phyloP scores from a whole-genome alignment of 2,113 vertebrate species.

The Ovis canadensis region DNA sequence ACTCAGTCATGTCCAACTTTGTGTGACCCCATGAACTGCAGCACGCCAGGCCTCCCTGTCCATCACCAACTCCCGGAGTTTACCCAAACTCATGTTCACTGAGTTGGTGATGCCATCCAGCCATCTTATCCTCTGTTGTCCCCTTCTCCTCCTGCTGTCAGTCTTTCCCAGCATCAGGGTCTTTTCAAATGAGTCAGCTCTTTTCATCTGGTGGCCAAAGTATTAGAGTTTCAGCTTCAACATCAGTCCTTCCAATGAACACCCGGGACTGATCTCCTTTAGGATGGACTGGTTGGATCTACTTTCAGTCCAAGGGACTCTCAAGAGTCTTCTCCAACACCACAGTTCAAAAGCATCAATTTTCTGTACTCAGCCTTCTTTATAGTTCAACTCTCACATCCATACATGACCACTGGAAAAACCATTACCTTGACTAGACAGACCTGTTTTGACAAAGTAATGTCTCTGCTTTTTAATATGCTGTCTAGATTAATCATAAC shows the following conservation, averaged over 20 bases:
- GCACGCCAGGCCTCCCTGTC: neutral
- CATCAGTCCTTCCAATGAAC: neutral
- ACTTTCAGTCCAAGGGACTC: neutral
- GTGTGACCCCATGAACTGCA: neutral
- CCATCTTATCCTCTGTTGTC: neutral
- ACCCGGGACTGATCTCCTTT: neutral
- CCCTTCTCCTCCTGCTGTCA: neutral
- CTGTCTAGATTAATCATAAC: neutral
- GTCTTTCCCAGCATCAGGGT: neutral
- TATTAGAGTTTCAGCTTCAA: neutral
- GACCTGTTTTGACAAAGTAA: neutral
- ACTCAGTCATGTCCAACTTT: neutral
- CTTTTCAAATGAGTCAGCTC: neutral
- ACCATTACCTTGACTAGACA: neutral
- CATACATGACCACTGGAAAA: neutral
- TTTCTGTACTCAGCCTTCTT: neutral
- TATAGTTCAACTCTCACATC: neutral
- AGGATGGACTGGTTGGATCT: neutral
- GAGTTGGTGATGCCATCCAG: neutral
- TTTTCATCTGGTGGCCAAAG: neutral
- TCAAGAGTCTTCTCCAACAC: neutral
- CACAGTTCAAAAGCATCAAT: neutral
- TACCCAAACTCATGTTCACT: neutral
- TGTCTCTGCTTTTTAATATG: neutral
- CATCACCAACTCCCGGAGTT: neutral